phyloP scores from a whole-genome alignment of 2,797 vertebrate genomes.

The Antrozous pallidus region DNA sequence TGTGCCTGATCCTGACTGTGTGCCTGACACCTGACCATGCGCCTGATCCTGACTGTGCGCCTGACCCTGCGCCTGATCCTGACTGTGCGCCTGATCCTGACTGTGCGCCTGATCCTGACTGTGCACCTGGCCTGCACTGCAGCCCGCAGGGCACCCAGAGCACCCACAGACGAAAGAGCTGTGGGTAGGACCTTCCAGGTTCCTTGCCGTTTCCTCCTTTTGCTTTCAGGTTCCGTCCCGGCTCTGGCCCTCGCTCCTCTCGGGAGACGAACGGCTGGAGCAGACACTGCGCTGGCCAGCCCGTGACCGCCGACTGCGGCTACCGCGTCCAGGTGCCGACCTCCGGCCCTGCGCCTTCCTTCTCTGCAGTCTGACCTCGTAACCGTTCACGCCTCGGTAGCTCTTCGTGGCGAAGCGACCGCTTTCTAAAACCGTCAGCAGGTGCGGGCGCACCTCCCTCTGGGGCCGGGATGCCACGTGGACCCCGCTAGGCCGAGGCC shows the following conservation, averaged over 20 bases:
- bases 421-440: accelerated
- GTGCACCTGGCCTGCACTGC: accelerated
- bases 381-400: accelerated
- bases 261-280: accelerated
- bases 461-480: background rate
- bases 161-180: accelerated
- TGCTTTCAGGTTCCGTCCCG: accelerated
- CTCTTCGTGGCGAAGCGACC: accelerated
- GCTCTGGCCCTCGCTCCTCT: background rate
- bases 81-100: too few species aligned
- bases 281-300: accelerated
- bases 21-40: too few species aligned
- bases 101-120: too few species aligned
- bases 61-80: too few species aligned
- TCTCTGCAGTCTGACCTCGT: accelerated
- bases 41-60: too few species aligned
- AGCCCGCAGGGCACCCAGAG: background rate
- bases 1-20: too few species aligned
- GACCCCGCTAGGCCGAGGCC: accelerated
- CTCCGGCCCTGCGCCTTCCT: accelerated
- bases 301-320: accelerated
- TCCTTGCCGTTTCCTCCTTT: too few species aligned
- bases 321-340: accelerated
- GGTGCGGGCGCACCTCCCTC: accelerated
- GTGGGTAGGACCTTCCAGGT: too few species aligned